These are phyloP conservation scores for Tetranychus cinnabarinus DNA, from an alignment of 1,140 invertebrate genomes.

Conservation along the genomic window DNA sequence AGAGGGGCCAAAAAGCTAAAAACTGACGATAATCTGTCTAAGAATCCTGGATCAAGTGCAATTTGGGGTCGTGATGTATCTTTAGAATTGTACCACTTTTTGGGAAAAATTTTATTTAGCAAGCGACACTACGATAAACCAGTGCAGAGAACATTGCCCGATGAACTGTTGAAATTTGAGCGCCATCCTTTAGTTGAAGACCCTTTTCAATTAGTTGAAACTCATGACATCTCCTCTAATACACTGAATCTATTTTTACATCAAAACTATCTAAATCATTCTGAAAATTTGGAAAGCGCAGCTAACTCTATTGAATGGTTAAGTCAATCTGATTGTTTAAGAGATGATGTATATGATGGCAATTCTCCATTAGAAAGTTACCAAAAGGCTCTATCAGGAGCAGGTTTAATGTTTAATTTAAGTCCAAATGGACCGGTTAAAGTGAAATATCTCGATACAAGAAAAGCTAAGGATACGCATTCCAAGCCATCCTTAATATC, in stretches of 20 bases:
- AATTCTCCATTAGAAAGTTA: background rate
- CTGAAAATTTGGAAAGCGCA: background rate
- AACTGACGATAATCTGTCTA: background rate
- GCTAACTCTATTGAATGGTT: background rate
- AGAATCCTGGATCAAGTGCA: background rate
- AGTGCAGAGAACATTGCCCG: background rate
- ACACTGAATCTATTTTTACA: background rate
- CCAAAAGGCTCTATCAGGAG: too few relatives aligned
- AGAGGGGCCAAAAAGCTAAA: background rate
- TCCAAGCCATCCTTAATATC: too few relatives aligned
- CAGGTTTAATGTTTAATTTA: too few relatives aligned
- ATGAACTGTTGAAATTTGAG: background rate
- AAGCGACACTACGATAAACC: background rate
- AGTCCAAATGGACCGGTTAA: too few relatives aligned
- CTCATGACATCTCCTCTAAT: background rate
- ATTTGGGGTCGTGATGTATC: background rate
- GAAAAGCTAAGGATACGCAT: too few relatives aligned
- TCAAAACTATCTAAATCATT: background rate
- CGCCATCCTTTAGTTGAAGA: background rate
- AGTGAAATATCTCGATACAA: too few relatives aligned
- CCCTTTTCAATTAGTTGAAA: background rate
- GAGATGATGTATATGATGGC: background rate
- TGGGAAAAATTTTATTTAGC: background rate
- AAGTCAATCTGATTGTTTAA: background rate
- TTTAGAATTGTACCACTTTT: background rate